These are phyloP conservation scores for Spea multiplicata DNA, from an alignment of 2,113 vertebrate genomes.

Conservation along the genomic window DNA sequence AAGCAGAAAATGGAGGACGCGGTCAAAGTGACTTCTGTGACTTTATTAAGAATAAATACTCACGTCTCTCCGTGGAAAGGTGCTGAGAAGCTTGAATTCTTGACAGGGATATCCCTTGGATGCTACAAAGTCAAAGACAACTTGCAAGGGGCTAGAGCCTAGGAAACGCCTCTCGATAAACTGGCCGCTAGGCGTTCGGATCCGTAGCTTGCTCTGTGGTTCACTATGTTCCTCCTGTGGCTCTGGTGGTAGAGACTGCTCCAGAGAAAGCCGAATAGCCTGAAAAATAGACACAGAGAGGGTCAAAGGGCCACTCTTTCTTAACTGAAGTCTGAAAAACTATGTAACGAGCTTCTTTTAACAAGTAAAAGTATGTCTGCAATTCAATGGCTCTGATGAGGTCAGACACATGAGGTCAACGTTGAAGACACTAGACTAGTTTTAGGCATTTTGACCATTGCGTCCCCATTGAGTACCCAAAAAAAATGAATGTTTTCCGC, in stretches of 20 bases:
- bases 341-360: no score
- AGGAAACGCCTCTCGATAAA: conserved; percentile 95
- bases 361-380: no score
- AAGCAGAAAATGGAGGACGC: no score
- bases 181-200: conserved; percentile 92
- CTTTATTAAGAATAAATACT: conserved; percentile 51
- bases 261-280: conserved; percentile 94
- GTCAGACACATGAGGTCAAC: no score
- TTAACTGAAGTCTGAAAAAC: no score
- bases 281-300: conserved; percentile 53
- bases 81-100: conserved; percentile 96
- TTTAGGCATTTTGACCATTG: no score
- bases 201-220: conserved; percentile 91
- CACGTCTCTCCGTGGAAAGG: conserved; percentile 98
- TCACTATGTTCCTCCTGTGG: conserved; percentile 83
- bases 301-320: conserved; percentile 38
- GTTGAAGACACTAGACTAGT: no score
- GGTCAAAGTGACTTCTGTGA: no score
- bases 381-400: no score
- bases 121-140: conserved; percentile 97
- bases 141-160: conserved; percentile 90
- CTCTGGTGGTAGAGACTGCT: conserved; percentile 90
- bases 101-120: conserved; percentile 95
- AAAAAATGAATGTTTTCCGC: no score
- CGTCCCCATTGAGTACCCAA: no score